Percentiles rank a stretch among this genome's conserved stretches.
Evolutionary conservation across 2,888 invertebrate genomes (phyloP).

Genomic region (Siphonodentalium dalli): DNA sequence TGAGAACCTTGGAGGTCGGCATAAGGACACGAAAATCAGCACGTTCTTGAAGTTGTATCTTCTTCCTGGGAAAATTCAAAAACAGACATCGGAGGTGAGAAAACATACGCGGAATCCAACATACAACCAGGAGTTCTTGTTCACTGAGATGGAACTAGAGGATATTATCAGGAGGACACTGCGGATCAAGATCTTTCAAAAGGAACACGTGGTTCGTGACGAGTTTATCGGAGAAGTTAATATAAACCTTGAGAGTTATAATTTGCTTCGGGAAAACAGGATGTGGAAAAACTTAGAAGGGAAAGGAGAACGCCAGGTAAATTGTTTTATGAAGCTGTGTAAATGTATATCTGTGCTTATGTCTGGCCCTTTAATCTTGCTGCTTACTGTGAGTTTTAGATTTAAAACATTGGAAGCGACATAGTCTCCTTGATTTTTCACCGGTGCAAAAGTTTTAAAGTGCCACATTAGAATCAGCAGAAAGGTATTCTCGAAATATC

Average conservation of each 20-base stretch:
- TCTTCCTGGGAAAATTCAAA: conserved; percentile 65
- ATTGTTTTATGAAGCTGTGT: not conserved
- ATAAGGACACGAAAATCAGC: conserved; percentile 60
- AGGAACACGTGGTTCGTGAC: conserved; percentile 57
- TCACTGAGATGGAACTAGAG: conserved; percentile 62
- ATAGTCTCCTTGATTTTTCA: no score
- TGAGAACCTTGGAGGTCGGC: conserved; percentile 59
- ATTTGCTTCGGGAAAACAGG: conserved; percentile 63
- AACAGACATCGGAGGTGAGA: conserved; percentile 58
- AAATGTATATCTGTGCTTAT: not conserved
- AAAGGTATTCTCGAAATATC: no score
- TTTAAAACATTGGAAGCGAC: no score
- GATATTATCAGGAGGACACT: conserved; percentile 61
- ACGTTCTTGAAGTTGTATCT: conserved; percentile 63
- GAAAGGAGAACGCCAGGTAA: conserved; percentile 42
- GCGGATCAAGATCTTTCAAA: conserved; percentile 62
- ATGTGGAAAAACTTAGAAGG: conserved; percentile 64
- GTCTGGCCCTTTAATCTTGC: not conserved
- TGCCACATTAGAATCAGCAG: no score
- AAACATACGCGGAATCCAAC: conserved; percentile 63
- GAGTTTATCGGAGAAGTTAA: conserved; percentile 64
- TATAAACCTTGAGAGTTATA: conserved; percentile 61
- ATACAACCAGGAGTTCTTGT: conserved; percentile 65
- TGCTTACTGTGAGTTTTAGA: no score
- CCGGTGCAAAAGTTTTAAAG: no score